Evolutionary conservation across 1,140 invertebrate species (phyloP), one percentile per base, ranked within the genome.

Genomic region (Scaptodrosophila lebanonensis): DNA sequence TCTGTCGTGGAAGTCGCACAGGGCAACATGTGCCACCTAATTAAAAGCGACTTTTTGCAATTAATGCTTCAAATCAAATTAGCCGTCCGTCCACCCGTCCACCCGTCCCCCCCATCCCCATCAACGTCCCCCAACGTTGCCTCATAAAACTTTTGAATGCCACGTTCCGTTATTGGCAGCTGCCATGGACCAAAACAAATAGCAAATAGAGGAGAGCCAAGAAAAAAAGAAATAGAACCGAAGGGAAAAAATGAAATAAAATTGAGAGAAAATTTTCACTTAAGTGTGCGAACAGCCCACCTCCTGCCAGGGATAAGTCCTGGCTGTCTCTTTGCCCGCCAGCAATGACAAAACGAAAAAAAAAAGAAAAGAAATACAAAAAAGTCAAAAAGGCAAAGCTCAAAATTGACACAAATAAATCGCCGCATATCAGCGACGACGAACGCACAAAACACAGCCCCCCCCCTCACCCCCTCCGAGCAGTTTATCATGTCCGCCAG

Each of bases 401-500:
- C 57, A 67, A 83, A 82, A 79, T 84, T 84, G 79, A 75, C 79
- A 79, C 60, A 84, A 84, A 82, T 76, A 69, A 77, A 79, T 73
- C 50, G 56, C 59, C 59, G 40, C 71, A 62, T 75, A 51, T 44
- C 30, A 52, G 50, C 42, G 3, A 16, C 29, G 12, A 11, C n/a
- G 8, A 4, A 11, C n/a, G 8, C 2, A 4, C 3, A 8, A 7
- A 29, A 7, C 2, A 39, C 40, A 20, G 11, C 25, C 20, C 36
- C 30, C 29, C 64, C 52, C 49, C 29, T 18, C 17, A 47, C 9
- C 29, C 13, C 16, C 33, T 17, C 44, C 38, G 8, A 18, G 53
- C 64, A 76, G 83, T 84, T 84, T 84, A 84, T 84, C 83, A 84
- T 82, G 72, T 84, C 83, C 82, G 72, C 71, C 82, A 84, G 83